Evolutionary conservation across 2,888 invertebrate genomes (phyloP).

Genomic region (Tachina lurida): DNA sequence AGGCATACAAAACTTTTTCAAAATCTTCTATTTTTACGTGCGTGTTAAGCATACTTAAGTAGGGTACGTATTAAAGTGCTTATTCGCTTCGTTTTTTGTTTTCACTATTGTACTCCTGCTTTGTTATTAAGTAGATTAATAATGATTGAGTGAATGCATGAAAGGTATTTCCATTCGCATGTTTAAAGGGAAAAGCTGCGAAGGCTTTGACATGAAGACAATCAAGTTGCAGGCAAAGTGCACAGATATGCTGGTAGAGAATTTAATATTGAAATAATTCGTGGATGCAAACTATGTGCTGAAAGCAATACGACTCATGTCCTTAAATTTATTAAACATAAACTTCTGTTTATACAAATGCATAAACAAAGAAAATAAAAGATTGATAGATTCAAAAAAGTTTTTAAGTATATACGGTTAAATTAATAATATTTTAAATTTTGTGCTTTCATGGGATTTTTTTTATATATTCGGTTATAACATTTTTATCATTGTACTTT

Average conservation of each 20-base stretch:
- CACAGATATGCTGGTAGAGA: too few relatives aligned
- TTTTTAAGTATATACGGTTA: too few relatives aligned
- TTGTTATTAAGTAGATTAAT: constrained; percentile 54
- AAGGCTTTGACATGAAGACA: neutral
- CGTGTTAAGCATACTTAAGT: constrained; percentile 66
- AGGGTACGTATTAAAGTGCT: constrained; percentile 43
- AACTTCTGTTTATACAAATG: too few relatives aligned
- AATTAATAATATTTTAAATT: too few relatives aligned
- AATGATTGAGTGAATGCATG: constrained; percentile 46
- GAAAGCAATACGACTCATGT: too few relatives aligned
- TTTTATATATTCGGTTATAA: too few relatives aligned
- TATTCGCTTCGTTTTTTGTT: neutral
- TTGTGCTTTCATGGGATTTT: too few relatives aligned
- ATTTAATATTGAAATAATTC: neutral
- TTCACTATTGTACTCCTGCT: neutral
- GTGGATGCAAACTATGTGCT: neutral
- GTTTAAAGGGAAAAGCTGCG: constrained; percentile 58
- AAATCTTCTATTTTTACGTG: constrained; percentile 59
- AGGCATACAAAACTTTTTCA: constrained; percentile 29
- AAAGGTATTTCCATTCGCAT: constrained; percentile 56
- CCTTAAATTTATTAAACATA: too few relatives aligned
- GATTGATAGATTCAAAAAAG: too few relatives aligned
- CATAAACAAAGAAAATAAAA: too few relatives aligned
- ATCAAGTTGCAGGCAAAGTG: neutral
- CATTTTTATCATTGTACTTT: too few relatives aligned